Evolutionary conservation across 2,797 vertebrate species (phyloP), one percentile per base, ranked within the genome.

Genomic region (Chiroxiphia lanceolata): DNA sequence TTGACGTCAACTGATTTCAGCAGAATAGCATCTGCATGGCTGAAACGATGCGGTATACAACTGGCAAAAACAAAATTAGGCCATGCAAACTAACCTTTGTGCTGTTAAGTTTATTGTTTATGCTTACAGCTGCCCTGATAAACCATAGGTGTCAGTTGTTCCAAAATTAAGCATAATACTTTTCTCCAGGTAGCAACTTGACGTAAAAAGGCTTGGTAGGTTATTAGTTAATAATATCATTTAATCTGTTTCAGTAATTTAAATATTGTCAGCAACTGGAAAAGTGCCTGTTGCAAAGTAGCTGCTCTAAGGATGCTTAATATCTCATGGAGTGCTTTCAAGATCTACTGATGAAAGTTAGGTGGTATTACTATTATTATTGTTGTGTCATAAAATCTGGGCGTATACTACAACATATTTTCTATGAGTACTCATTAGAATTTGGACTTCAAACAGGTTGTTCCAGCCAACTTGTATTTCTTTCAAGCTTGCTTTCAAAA

Each of bases 341-440:
- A 96, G 95, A 97, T 94, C 61, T 86, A 56, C 92, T 94, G 94
- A 97, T 96, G 91, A 96, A 96, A 95, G 90, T 94, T 67, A 89
- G 53, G 89, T 68, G 48, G 63, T 87, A 71, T 80, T 96, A 91
- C 71, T 85, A 63, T 78, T 94, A 82, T 91, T 93, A 33, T 87
- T 94, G 76, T 94, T 91, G 93, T 95, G 93, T 89, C 90, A 75
- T 92, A 90, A 94, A 94, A 95, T 78, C 75, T 94, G 94, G 93
- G 93, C 3, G 83, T 90, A 92, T 69, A 47, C 88, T 83, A 71
- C 38, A 71, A 87, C 94, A 96, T 96, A 95, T 95, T 96, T 95
- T 95, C 60, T 93, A 29, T 38, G 87, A 87, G 54, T 95, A 91
- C 63, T 94, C 90, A 85, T 93, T 95, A 93, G 63, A 87, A 89